Base-by-base conservation (phyloP, 2,888 invertebrate species). In the Ormyrus thymus region DNA sequence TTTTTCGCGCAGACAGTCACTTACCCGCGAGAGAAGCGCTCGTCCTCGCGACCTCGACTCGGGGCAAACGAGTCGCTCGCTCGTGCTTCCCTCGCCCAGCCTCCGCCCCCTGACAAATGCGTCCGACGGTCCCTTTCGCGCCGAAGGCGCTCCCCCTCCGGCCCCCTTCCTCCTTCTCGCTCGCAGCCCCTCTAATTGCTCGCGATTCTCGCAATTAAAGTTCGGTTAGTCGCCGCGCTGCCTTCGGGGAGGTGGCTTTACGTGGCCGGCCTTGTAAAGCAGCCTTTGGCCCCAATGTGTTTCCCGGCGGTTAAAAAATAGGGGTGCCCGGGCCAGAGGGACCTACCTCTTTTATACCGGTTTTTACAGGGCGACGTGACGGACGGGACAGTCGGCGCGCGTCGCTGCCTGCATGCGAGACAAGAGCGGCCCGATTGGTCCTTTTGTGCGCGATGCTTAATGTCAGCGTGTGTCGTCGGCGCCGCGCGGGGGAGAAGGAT, bases 131-230 rank as follows among this genome's bases (percentile, higher is more conserved):
- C 13, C 46, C n/a, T 56, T 61, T 50, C n/a, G 11, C 29, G 1
- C n/a, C 9, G 43, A 45, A 58, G 29, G 58, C 59, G 46, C 43
- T 64, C 8, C 0, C 29, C 29, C 43, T 11, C 45, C 29, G 9
- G 9, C 9, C 13, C 46, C 46, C 50, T 53, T 45, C 29, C 43
- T 11, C 45, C 9, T 69, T 15, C 13, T 58, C 46, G 50, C 13
- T 53, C 45, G 72, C 4, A 53, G 48, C 61, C n/a, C 48, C 61
- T 81, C 81, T 80, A 83, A 83, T 86, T 84, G 84, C 86, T 84
- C 83, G 84, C 78, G 84, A 86, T 85, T 83, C 73, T 79, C 81
- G 83, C 85, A 86, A 86, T 86, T 85, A 86, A 86, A 86, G 84
- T 82, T 80, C 82, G 82, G 84, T 85, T 85, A 85, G 83, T 78